Conservation (phyloP, 2,113 vertebrate species). For the Bagarius yarrelli region DNA sequence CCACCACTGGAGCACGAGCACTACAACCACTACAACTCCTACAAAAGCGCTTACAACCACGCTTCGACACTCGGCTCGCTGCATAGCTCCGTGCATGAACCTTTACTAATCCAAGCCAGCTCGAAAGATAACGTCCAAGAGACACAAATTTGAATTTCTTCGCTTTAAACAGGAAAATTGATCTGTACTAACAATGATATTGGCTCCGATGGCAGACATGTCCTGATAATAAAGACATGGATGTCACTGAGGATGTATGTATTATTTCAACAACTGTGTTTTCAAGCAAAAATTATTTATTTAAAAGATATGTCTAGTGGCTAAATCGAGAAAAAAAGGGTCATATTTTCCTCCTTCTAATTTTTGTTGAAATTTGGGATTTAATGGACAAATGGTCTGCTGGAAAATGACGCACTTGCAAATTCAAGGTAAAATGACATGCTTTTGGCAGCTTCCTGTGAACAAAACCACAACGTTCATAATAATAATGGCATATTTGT, state of each 20-base stretch:
- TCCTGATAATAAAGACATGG: constrained; percentile 66
- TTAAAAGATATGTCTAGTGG: constrained; percentile 93
- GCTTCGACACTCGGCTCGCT: constrained; percentile 92
- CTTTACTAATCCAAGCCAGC: constrained; percentile 87
- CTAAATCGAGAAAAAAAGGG: constrained; percentile 92
- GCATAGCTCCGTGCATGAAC: constrained; percentile 99
- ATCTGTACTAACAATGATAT: constrained; percentile 40
- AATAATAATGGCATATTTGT: constrained; percentile 32
- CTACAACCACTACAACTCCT: constrained; percentile 98
- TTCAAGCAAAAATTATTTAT: constrained; percentile 99
- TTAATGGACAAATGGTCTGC: constrained; percentile 70
- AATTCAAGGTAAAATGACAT: constrained; percentile 39
- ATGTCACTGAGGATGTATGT: constrained; percentile 75
- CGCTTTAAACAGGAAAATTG: constrained; percentile 75
- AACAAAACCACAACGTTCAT: constrained; percentile 9
- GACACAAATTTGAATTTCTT: constrained; percentile 74
- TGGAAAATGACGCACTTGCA: constrained; percentile 29
- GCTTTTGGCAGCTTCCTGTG: constrained; percentile 26
- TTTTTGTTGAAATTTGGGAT: constrained; percentile 60
- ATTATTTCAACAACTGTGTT: constrained; percentile 98
- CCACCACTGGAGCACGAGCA: constrained; percentile 96
- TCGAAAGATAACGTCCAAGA: constrained; percentile 81
- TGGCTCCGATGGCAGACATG: constrained; percentile 19
- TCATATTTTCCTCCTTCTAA: constrained; percentile 80
- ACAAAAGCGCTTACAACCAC: constrained; percentile 96